Base-by-base conservation (phyloP, 2,113 vertebrate genomes). In the Rhabdornis inornatus region DNA sequence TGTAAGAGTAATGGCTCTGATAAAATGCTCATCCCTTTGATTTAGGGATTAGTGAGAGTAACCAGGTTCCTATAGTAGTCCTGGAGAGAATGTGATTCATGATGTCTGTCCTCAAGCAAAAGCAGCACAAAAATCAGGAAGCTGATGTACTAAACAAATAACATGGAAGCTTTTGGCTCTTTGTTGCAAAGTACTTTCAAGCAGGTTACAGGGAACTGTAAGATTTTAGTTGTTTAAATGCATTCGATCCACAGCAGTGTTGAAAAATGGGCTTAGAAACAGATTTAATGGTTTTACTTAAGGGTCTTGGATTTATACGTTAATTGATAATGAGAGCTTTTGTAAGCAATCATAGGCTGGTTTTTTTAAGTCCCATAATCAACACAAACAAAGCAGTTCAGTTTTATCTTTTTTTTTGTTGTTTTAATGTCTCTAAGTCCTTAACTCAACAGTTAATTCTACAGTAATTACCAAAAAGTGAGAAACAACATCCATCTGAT, bases 171-270 rank as follows among this genome's bases (percentile, higher is more conserved):
- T 45, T 77, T 70, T 40, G 66, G 23, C 27, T 37, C 33, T 50
- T 75, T 21, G 17, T 39, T 40, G 39, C 14, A 53, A 87, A 79
- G 13, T 25, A 28, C 74, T 84, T 89, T 66, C 4, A 52, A 59
- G 33, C 30, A 87, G 31, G 71, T 68, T 76, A 20, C n/a, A 74
- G 31, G 28, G 20, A 83, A 45, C 12, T 10, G 2, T 49, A 31
- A 60, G 17, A 2, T 53, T 90, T 75, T 23, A 9, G 3, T 49
- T 87, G 40, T 64, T 93, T 61, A 50, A 91, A 78, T 70, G 37
- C 5, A 23, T 77, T 50, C 0, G 0, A 55, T 53, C 25, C 25
- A 56, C 33, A 44, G 22, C 40, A 69, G 2, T 45, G n/a, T 53
- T 86, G 33, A 80, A 80, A 83, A 96, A 69, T 57, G 12, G 6